phyloP scores from a whole-genome alignment of 2,113 vertebrate genomes.

The Rhodinocichla rosea region DNA sequence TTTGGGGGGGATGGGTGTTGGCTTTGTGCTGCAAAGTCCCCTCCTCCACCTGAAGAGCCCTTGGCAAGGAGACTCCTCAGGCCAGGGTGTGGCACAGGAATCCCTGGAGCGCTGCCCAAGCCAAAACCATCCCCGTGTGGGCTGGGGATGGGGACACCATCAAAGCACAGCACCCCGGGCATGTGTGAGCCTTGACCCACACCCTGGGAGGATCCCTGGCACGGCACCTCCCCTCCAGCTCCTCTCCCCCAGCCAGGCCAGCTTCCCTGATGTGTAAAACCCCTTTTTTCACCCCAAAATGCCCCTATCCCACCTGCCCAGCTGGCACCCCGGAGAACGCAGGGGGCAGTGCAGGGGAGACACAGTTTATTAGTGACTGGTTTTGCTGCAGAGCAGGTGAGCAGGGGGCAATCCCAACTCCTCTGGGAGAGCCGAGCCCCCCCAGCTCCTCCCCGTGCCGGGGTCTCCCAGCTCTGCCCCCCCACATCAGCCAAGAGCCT shows the following conservation, averaged over 20 bases:
- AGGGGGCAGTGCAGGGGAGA: not conserved
- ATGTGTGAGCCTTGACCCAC: accelerated
- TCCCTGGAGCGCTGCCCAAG: accelerated
- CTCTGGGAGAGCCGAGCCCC: not conserved
- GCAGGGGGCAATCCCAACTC: not conserved
- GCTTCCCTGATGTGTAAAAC: not conserved
- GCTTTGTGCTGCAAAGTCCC: not conserved
- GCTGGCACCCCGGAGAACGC: accelerated
- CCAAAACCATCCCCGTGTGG: not conserved
- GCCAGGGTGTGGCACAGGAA: accelerated
- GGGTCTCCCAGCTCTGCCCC: not conserved
- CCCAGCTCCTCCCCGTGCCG: not conserved
- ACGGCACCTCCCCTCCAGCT: not conserved
- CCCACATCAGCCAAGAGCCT: not conserved
- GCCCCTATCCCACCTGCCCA: accelerated
- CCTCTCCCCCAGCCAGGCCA: not conserved
- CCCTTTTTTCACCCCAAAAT: not conserved
- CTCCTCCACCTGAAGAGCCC: not conserved
- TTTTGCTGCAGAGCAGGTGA: not conserved
- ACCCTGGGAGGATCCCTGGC: too few relatives aligned
- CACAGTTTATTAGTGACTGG: not conserved
- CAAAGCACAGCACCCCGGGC: accelerated
- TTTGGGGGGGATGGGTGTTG: not conserved
- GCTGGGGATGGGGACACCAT: accelerated
- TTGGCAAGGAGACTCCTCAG: accelerated